These are phyloP conservation scores for Drosophila lacteicornis DNA, from an alignment of 1,140 invertebrate genomes.

Conservation along the genomic window DNA sequence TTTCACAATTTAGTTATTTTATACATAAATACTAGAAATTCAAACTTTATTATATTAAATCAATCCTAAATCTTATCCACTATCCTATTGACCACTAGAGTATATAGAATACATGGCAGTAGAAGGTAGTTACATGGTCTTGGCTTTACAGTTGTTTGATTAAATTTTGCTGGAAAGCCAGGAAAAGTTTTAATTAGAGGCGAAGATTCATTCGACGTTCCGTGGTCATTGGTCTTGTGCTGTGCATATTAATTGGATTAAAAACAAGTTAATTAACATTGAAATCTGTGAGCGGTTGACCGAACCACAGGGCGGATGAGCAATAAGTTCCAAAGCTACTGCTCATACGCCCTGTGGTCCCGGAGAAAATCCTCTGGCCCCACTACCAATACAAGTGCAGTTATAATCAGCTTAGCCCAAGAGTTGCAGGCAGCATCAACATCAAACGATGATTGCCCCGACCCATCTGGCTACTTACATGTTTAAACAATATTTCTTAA, in stretches of 20 bases:
- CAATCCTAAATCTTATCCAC: not conserved
- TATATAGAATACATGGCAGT: conserved; percentile 2
- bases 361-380: not conserved
- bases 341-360: conserved; percentile 24
- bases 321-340: conserved; percentile 5
- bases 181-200: conserved; percentile 76
- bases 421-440: conserved; percentile 16
- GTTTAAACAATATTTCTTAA: conserved; percentile 82
- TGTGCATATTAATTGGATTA: conserved; percentile 54
- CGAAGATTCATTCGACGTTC: conserved; percentile 28
- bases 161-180: conserved; percentile 56
- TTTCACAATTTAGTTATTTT: too few relatives aligned
- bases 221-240: conserved; percentile 35
- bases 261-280: conserved; percentile 54
- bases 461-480: conserved; percentile 63
- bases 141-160: conserved; percentile 61
- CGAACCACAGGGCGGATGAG: conserved; percentile 34
- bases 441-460: conserved; percentile 22
- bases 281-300: conserved; percentile 37
- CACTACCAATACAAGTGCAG: conserved; percentile 13
- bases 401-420: conserved; percentile 51
- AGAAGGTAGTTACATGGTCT: conserved; percentile 18
- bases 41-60: too few relatives aligned
- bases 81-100: conserved; percentile 7
- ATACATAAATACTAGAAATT: too few relatives aligned